These are phyloP conservation scores for Schlechtendalia chinensis DNA, from an alignment of 1,140 invertebrate species.

Conservation along the genomic window DNA sequence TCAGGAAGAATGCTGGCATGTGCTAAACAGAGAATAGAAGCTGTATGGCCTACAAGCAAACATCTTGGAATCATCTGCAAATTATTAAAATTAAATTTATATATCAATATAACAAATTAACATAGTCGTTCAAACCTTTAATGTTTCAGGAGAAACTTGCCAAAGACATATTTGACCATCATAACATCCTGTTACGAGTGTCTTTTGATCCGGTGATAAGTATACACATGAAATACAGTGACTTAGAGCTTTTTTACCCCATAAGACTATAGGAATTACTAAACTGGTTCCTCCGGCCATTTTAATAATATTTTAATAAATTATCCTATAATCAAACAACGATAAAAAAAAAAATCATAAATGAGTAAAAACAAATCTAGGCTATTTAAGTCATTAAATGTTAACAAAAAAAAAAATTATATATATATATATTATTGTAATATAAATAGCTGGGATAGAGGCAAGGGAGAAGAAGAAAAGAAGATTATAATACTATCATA, in stretches of 20 bases:
- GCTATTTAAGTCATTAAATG: no score
- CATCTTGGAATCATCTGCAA: conserved; percentile 89
- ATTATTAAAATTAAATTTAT: conserved; percentile 38
- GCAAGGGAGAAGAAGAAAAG: no score
- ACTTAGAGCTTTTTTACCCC: conserved; percentile 92
- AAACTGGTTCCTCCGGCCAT: conserved; percentile 82
- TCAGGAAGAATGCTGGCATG: conserved; percentile 68
- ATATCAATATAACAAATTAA: not conserved
- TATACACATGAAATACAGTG: conserved; percentile 95
- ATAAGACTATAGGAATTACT: conserved; percentile 94
- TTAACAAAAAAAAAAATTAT: no score
- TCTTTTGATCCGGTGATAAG: conserved; percentile 86
- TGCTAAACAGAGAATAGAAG: conserved; percentile 87
- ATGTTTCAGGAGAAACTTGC: conserved; percentile 81
- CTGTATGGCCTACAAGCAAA: conserved; percentile 91
- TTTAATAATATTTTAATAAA: not conserved
- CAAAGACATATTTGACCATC: conserved; percentile 98
- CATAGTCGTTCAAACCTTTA: conserved; percentile 60
- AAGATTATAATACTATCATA: no score
- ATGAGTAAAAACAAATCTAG: no score
- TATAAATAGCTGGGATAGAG: no score
- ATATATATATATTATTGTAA: no score
- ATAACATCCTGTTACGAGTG: conserved; percentile 92
- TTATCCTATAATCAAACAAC: no score
- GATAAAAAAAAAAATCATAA: no score